Evolutionary conservation across 2,888 invertebrate genomes (phyloP).

Genomic region (Leucophenga montana): DNA sequence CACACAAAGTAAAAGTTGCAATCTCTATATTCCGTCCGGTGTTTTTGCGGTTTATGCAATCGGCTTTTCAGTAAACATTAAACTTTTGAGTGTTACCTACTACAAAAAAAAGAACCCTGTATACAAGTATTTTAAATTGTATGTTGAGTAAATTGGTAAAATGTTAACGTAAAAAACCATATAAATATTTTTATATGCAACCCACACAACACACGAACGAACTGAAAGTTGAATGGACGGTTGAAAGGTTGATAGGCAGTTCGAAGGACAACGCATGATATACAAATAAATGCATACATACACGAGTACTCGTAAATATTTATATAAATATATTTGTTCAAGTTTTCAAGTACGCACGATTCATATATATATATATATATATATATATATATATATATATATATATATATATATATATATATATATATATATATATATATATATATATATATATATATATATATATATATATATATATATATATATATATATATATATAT

Average conservation of each 20-base stretch:
- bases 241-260: background rate
- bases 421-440: background rate
- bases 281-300: background rate
- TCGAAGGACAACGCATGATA: constrained; percentile 12
- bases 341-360: constrained; percentile 19
- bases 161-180: constrained; percentile 42
- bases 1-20: no score
- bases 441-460: background rate
- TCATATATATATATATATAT: background rate
- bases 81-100: no score
- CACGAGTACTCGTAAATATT: background rate
- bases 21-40: no score
- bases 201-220: constrained; percentile 24
- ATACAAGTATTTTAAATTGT: no score
- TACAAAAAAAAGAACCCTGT: constrained; percentile 1
- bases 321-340: background rate
- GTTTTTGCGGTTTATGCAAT: no score
- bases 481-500: background rate
- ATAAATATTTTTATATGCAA: constrained; percentile 56
- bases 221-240: background rate
- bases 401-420: background rate
- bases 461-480: background rate
- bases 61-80: no score
- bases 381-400: constrained; percentile 12
- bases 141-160: constrained; percentile 15